These are phyloP conservation scores for Platycercus adscitus DNA, from an alignment of 2,113 vertebrate species.

Conservation along the genomic window DNA sequence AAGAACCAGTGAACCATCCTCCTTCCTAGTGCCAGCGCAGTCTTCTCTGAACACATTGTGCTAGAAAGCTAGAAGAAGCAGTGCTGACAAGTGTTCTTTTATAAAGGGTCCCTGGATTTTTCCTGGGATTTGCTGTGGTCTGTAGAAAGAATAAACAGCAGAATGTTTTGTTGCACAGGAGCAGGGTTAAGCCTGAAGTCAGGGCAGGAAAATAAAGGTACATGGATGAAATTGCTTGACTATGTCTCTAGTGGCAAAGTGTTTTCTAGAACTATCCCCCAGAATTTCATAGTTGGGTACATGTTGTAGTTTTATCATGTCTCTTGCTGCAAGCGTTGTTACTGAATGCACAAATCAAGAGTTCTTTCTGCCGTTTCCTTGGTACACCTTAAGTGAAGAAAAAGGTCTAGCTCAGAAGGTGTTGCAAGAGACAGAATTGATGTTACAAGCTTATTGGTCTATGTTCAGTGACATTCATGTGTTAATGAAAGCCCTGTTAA, in stretches of 20 bases:
- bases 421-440: background rate
- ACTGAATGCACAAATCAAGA: background rate
- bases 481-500: background rate
- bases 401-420: background rate
- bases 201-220: background rate
- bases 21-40: background rate
- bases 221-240: background rate
- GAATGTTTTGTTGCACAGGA: background rate
- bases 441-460: background rate
- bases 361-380: background rate
- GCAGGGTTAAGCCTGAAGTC: background rate
- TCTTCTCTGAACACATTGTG: background rate
- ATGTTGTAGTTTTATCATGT: background rate
- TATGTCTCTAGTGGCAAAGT: background rate
- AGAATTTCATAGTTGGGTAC: background rate
- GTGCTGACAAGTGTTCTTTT: background rate
- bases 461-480: background rate
- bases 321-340: background rate
- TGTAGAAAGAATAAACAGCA: background rate
- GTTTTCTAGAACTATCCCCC: background rate
- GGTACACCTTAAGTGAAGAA: background rate
- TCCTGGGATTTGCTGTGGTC: background rate
- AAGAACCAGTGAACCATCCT: background rate
- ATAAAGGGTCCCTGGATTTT: background rate
- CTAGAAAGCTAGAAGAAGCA: background rate